Base-by-base conservation (phyloP, 2,113 vertebrate species). In the Echinops telfairi region DNA sequence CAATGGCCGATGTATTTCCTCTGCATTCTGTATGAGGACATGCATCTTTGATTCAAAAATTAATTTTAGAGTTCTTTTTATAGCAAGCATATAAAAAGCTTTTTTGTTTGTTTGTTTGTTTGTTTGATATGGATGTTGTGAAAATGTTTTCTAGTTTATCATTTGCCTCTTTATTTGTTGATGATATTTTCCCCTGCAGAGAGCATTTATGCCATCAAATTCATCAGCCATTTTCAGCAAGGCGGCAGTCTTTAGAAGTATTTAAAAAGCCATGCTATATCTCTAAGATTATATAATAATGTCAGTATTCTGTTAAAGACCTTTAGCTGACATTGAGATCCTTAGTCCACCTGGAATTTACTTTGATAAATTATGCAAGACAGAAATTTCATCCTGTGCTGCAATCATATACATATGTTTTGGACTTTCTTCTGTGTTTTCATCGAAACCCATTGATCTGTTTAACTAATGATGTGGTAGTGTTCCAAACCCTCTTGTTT, bases 31-130 rank as follows among this genome's bases (percentile, higher is more conserved):
- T 86, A 94, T 93, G 94, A 95, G 77, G 73, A 95, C 86, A 96
- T 94, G 93, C 85, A 95, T 93, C 62, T 93, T 95, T 94, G 88
- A 88, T 95, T 95, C 94, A 53, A 96, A 95, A 91, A 90, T 90
- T 93, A 94, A 96, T 91, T 94, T 95, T 88, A 94, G 91, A 58
- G 38, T 31, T 94, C 68, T 94, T 95, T 94, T 81, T 83, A 95
- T 83, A 43, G 20, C 76, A 92, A 92, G 43, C 57, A 31, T 83
- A 88, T 86, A 73, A 53, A 53, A 53, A 53, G 47, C 47, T 53
- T 53, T 53, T 47, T 47, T 47, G 43, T 47, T 47, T n/a, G n/a
- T n/a, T 40, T 40, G 40, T 40, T 40, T 90, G 60, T 58, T 94
- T 84, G 40, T 90, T 83, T 81, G 43, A 86, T 91, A 77, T 23